Evolutionary conservation across 2,888 invertebrate genomes (phyloP), one percentile per base, ranked within the genome.

Genomic region (Cynaeus angustus): DNA sequence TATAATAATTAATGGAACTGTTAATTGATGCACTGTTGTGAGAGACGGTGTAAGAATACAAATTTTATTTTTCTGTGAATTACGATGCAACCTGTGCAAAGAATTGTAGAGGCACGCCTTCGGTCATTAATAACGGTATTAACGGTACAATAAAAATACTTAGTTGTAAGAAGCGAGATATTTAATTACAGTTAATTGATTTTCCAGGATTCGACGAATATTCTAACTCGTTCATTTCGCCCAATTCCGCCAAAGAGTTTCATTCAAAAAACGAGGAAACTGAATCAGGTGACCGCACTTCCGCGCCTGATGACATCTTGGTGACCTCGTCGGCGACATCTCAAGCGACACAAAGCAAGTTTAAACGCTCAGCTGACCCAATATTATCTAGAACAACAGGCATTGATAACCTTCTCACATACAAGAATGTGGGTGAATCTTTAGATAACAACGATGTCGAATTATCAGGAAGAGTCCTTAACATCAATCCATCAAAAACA

Each of bases 161-260:
- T 6, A 13, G 30, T 37, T 9, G 53, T 53, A 37, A 53, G 33
- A 53, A 56, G 21, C 16, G 26, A 45, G 64, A 66, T 55, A 46
- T 66, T 66, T 66, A 66, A 66, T 56, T 66, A 56, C 66, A 56
- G 56, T 66, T 56, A 55, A 66, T 56, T 66, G 56, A 66, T 66
- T 66, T 68, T 62, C 30, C 87, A 89, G 89, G 87, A 72, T 85
- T 87, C 72, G 88, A 89, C 75, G 79, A 83, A 10, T 88, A 87
- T 81, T 87, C 89, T 45, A 89, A 91, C 85, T 91, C 92, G 1
- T 91, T 91, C 82, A 86, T 91, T 68, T 92, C 92, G 74, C 92
- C 92, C 74, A 91, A 91, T 81, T 92, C 92, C 13, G 53, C 62
- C 7, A 50, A 70, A 45, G 33, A 55, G 41, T 52, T 61, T 41